These are phyloP conservation scores for Cricetomys ansorgei DNA, from an alignment of 2,113 vertebrate species.

Conservation along the genomic window DNA sequence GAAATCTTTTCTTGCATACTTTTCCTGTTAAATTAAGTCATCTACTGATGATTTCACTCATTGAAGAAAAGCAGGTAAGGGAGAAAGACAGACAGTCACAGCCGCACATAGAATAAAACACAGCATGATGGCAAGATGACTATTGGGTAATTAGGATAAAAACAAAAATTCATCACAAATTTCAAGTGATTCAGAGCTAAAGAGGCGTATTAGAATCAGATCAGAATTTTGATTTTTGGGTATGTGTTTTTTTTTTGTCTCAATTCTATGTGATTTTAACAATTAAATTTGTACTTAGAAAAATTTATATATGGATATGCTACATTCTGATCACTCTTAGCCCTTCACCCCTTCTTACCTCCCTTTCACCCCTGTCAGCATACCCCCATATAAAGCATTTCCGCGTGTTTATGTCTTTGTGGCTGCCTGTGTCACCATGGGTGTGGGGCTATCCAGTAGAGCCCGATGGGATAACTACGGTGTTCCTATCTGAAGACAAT, in stretches of 20 bases:
- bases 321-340: not conserved
- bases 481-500: no score
- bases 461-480: not conserved
- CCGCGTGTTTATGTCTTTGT: no score
- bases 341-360: not conserved
- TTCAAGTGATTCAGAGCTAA: conserved; percentile 46
- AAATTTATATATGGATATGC: no score
- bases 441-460: not conserved
- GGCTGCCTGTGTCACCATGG: no score
- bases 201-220: conserved; percentile 15
- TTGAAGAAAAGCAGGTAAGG: conserved; percentile 63
- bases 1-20: conserved; percentile 57
- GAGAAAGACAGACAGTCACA: not conserved
- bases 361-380: not conserved
- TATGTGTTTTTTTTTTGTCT: not conserved
- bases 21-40: conserved; percentile 51
- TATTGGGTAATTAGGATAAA: not conserved
- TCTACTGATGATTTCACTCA: conserved; percentile 69
- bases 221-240: no score
- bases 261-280: not conserved
- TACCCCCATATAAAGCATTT: not conserved
- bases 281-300: not conserved
- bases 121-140: not conserved
- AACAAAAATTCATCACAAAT: not conserved
- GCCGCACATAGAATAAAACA: conserved; percentile 31